phyloP scores from a whole-genome alignment of 1,140 invertebrate genomes.

The Heliconius hermathena region DNA sequence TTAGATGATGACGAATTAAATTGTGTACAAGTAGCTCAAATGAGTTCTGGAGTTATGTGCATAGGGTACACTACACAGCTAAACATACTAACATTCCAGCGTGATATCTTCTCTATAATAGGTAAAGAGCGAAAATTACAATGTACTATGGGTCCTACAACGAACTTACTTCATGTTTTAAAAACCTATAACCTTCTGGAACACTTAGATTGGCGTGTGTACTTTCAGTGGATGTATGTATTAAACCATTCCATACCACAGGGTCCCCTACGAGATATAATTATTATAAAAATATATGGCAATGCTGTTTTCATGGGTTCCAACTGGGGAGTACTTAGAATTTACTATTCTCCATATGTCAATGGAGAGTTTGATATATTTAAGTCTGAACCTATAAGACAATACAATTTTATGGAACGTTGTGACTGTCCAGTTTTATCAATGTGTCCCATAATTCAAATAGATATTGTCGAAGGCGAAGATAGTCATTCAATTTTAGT shows the following conservation, averaged over 20 bases:
- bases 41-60: conserved; percentile 16
- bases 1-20: conserved; percentile 30
- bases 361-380: conserved; percentile 59
- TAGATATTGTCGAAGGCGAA: conserved; percentile 57
- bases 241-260: conserved; percentile 51
- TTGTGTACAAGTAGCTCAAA: conserved; percentile 11
- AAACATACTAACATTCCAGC: conserved; percentile 21
- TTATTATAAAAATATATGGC: conserved; percentile 53
- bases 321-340: conserved; percentile 61
- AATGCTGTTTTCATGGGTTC: conserved; percentile 62
- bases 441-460: conserved; percentile 57
- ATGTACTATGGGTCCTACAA: neutral
- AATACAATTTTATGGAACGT: conserved; percentile 65
- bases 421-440: conserved; percentile 56
- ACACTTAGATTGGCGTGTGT: conserved; percentile 34
- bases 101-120: conserved; percentile 17
- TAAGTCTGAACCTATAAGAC: conserved; percentile 56
- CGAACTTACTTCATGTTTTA: conserved; percentile 26
- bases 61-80: conserved; percentile 23
- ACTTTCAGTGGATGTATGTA: conserved; percentile 58
- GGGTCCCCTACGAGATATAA: conserved; percentile 54
- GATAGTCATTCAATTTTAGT: conserved; percentile 60
- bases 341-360: conserved; percentile 61
- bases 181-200: conserved; percentile 28
- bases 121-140: neutral